Evolutionary conservation across 2,888 invertebrate genomes (phyloP), one percentile per base, ranked within the genome.

Genomic region (Philereme vetulata): DNA sequence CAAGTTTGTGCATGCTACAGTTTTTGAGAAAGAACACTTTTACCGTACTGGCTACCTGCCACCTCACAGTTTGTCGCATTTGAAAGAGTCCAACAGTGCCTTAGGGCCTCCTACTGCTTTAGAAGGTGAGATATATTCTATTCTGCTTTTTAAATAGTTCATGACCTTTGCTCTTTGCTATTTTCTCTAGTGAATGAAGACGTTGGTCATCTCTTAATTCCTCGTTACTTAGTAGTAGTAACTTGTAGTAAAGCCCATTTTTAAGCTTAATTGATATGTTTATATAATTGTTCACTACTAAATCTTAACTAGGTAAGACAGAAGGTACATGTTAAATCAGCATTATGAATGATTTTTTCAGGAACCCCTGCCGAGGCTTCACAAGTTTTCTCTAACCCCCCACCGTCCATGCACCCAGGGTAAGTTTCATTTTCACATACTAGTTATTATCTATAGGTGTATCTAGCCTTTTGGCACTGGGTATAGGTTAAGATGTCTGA

Each of bases 1-100:
- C 62, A 85, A 76, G 64, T 88, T 81, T 64, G 85, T 86, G 0
- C 89, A 88, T 62, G 88, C 88, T 0, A 72, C 81, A 0, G 82
- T 88, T 0, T 86, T 85, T 66, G 87, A 88, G 56, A 85, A 88
- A 42, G 84, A 85, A 40, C 63, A 76, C 11, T 88, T 82, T 55
- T 85, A 78, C 42, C 68, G 87, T 8, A 84, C 86, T 0, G 85
- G 82, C 0, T 70, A 64, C 38, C 67, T 90, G 46, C 89, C 90
- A 0, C 75, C 81, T 0, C 82, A 85, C 53, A 70, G 81, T 0
- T 43, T 79, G 6, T 74, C 73, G 2, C 86, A 88, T 51, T 68
- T 84, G 0, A 83, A 79, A 60, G 78, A 80, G 21, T 44, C 35
- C 2, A 53, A 21, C 11, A 62, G 62, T 35, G 55, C 62, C 4